Evolutionary conservation across 2,113 vertebrate genomes (phyloP).

Genomic region (Fukomys damarensis): DNA sequence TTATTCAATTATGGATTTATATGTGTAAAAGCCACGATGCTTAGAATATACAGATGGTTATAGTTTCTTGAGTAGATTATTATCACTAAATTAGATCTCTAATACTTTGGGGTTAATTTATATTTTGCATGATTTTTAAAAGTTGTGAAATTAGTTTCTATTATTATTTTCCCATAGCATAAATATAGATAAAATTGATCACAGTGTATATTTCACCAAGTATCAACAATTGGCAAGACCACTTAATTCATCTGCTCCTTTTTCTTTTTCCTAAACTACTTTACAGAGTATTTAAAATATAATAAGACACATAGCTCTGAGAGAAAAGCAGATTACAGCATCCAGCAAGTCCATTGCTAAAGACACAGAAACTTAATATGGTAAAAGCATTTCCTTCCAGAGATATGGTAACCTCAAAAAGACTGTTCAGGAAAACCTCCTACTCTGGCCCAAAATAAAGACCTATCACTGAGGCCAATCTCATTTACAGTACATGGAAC

Average conservation of each 20-base stretch:
- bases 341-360: slow-evolving; percentile 10
- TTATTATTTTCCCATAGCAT: not conserved
- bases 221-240: not conserved
- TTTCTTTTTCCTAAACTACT: not conserved
- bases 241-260: not conserved
- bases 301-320: not conserved
- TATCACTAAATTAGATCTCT: not conserved
- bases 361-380: slow-evolving; percentile 28
- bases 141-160: not conserved
- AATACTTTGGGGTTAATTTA: not conserved
- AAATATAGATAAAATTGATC: not conserved
- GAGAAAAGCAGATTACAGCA: slow-evolving; percentile 50
- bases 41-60: not conserved
- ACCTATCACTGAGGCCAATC: not conserved
- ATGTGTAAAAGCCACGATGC: not conserved
- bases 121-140: not conserved
- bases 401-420: not conserved
- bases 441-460: not conserved
- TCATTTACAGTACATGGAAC: not conserved
- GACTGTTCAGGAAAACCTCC: not conserved
- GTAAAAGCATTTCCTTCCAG: slow-evolving; percentile 48
- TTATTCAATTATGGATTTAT: not conserved
- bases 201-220: not conserved
- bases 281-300: slow-evolving; percentile 27
- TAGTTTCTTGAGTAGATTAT: not conserved